These are phyloP conservation scores for Ganaspis sp. DNA, from an alignment of 1,140 invertebrate genomes.

Conservation along the genomic window DNA sequence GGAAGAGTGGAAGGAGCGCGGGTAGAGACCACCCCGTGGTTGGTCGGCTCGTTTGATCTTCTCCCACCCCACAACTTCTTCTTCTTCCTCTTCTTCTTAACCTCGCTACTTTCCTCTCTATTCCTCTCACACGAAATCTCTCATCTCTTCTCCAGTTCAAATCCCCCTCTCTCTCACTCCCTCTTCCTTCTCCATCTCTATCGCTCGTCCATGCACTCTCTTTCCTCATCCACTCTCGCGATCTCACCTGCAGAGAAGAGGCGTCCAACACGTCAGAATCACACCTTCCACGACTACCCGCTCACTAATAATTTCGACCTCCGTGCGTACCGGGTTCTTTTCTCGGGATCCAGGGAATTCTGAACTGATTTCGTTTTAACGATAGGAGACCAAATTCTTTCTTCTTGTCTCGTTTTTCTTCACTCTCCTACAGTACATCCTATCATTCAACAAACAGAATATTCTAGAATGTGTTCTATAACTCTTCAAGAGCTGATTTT, in stretches of 20 bases:
- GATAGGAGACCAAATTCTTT: conserved; percentile 2
- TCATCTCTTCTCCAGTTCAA: conserved; percentile 38
- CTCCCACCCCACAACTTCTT: conserved; percentile 66
- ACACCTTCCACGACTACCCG: conserved; percentile 72
- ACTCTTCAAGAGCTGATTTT: too few species aligned
- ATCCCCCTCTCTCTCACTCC: conserved; percentile 38
- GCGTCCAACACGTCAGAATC: conserved; percentile 73
- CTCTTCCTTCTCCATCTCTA: conserved; percentile 8
- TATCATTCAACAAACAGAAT: too few species aligned
- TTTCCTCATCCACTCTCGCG: conserved; percentile 47
- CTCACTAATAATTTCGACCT: conserved; percentile 67
- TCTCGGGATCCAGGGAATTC: conserved; percentile 55
- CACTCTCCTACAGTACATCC: too few species aligned
- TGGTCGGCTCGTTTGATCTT: conserved; percentile 77
- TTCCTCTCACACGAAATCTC: conserved; percentile 38
- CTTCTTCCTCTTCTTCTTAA: conserved; percentile 43
- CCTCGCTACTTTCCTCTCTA: conserved; percentile 26
- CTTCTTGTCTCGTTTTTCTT: too few species aligned
- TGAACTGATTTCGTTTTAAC: conserved; percentile 14
- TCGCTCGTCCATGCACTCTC: conserved; percentile 12
- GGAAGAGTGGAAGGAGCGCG: conserved; percentile 59
- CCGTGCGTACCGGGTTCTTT: conserved; percentile 42
- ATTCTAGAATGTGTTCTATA: too few species aligned
- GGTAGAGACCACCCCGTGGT: conserved; percentile 76
- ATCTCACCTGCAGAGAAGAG: conserved; percentile 69